phyloP scores from a whole-genome alignment of 2,797 vertebrate species.

The Babyrousa celebensis region DNA sequence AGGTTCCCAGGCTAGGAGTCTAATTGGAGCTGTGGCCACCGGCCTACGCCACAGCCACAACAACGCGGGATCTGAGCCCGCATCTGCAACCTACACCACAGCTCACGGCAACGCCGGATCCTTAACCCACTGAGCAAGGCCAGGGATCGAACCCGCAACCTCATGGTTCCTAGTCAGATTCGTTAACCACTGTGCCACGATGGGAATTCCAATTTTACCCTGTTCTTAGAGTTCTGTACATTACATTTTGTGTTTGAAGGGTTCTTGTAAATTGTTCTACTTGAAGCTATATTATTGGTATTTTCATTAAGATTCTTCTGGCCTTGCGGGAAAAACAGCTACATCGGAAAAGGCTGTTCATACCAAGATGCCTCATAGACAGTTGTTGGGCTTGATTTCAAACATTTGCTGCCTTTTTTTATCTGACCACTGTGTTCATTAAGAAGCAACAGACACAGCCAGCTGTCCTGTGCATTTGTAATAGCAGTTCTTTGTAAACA shows the following conservation, averaged over 20 bases:
- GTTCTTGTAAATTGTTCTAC: background rate
- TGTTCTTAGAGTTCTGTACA: background rate
- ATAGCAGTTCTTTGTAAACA: constrained; percentile 46
- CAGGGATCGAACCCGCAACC: too few relatives aligned
- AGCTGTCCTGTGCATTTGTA: constrained; percentile 64
- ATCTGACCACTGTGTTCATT: constrained; percentile 13
- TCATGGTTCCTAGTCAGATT: too few relatives aligned
- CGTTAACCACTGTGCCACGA: too few relatives aligned
- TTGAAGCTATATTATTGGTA: constrained; percentile 8
- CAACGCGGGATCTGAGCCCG: too few relatives aligned
- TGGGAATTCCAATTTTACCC: background rate
- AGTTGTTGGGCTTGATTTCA: constrained; percentile 62
- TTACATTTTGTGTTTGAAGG: constrained; percentile 30
- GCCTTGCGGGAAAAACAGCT: background rate
- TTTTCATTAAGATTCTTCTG: constrained; percentile 2
- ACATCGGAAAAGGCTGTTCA: constrained; percentile 4
- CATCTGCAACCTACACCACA: too few relatives aligned
- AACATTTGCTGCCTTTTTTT: constrained; percentile 67
- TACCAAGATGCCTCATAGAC: background rate
- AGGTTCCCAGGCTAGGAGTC: too few relatives aligned
- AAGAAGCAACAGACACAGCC: constrained; percentile 51
- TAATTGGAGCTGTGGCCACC: too few relatives aligned
- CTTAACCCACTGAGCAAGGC: too few relatives aligned
- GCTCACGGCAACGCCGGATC: too few relatives aligned
- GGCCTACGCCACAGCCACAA: too few relatives aligned